Percentiles rank a stretch among this genome's conserved stretches.
Conservation (phyloP, 2,797 vertebrate species). For the Petrocephalus schoutedeni region DNA sequence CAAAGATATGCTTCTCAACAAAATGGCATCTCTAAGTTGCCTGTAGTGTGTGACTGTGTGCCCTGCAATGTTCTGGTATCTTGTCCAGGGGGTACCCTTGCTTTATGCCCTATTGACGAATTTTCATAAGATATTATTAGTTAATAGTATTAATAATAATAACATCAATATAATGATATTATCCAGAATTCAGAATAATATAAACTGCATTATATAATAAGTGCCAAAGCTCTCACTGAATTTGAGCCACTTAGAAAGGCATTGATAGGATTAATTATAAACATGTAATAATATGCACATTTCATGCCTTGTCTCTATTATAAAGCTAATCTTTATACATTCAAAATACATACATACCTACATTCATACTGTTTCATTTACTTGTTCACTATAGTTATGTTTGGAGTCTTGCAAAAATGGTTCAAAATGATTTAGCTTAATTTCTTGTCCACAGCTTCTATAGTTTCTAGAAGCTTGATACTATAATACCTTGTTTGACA, state of each 20-base stretch:
- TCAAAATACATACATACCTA: background rate
- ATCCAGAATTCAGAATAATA: too few relatives aligned
- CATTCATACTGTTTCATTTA: background rate
- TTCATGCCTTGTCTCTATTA: background rate
- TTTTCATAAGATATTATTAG: too few relatives aligned
- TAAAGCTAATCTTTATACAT: background rate
- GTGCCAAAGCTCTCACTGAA: background rate
- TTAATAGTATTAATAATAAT: too few relatives aligned
- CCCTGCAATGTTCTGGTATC: background rate
- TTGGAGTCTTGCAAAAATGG: conserved; percentile 20
- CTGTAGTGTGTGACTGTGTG: background rate
- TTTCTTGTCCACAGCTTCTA: conserved; percentile 50
- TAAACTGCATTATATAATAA: background rate
- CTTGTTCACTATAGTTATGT: conserved; percentile 31
- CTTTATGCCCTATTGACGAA: background rate
- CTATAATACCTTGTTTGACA: conserved; percentile 52
- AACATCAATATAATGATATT: too few relatives aligned
- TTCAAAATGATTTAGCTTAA: conserved; percentile 37
- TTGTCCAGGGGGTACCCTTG: background rate
- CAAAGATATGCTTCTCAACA: background rate
- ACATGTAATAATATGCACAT: background rate
- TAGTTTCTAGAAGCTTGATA: conserved; percentile 58
- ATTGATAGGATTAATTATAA: background rate
- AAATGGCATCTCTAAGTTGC: background rate
- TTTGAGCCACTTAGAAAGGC: background rate